Evolutionary conservation across 1,140 invertebrate species (phyloP).

Genomic region (Drosophila elegans): DNA sequence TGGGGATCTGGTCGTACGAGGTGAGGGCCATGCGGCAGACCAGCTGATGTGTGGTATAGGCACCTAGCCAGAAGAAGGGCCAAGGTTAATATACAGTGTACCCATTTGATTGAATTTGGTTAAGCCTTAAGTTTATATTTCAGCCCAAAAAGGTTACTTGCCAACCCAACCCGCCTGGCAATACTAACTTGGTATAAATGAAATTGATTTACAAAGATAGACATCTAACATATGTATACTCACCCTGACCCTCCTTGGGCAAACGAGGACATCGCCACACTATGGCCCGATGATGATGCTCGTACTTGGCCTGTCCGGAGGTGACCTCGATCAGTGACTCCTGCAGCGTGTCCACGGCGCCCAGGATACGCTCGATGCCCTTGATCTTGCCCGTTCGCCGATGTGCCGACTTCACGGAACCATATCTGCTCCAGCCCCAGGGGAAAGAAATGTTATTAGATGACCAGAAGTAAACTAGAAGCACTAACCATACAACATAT

Average conservation of each 20-base stretch:
- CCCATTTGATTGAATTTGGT: too few species aligned
- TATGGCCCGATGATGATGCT: constrained; percentile 98
- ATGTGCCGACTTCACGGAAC: constrained; percentile 98
- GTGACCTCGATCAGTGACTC: constrained; percentile 98
- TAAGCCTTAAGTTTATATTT: too few species aligned
- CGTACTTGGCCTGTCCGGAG: constrained; percentile 99
- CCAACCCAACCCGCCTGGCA: too few species aligned
- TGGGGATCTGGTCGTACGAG: constrained; percentile 98
- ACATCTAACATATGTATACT: constrained; percentile 9
- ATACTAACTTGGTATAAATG: too few species aligned
- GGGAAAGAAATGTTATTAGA: not conserved
- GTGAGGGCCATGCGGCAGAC: constrained; percentile 97
- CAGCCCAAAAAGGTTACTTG: too few species aligned
- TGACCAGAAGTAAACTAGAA: too few species aligned
- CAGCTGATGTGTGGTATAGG: constrained; percentile 98
- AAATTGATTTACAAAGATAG: too few species aligned
- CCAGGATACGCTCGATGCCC: constrained; percentile 96
- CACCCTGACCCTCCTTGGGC: constrained; percentile 98
- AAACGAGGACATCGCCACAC: constrained; percentile 99
- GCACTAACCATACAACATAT: too few species aligned
- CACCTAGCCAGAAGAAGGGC: constrained; percentile 87
- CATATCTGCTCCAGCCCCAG: constrained; percentile 86
- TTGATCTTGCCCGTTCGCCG: constrained; percentile 95
- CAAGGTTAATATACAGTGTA: too few species aligned
- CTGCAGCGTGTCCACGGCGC: constrained; percentile 95